Evolutionary conservation across 2,888 invertebrate genomes (phyloP).

Genomic region (Drosophila neonasuta): DNA sequence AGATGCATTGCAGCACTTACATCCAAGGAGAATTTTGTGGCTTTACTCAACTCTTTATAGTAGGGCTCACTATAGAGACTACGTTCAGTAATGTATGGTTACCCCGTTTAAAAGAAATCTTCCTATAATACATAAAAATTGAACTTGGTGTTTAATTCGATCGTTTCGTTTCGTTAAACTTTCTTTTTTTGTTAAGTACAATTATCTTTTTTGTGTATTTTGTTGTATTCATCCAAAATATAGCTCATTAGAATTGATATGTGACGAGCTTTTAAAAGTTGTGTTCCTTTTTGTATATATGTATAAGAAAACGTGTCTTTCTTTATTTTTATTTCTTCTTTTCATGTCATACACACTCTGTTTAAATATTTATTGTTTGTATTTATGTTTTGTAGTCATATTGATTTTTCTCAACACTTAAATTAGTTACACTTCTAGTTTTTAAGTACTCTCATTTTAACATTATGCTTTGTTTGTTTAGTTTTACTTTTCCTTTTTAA

Average conservation of each 20-base stretch:
- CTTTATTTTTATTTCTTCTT: conserved; percentile 34
- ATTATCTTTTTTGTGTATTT: conserved; percentile 22
- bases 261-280: conserved; percentile 68
- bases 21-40: conserved; percentile 36
- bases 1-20: background rate
- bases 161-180: conserved; percentile 45
- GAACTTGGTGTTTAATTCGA: conserved; percentile 63
- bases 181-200: conserved; percentile 22
- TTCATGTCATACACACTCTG: conserved; percentile 33
- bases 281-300: conserved; percentile 31
- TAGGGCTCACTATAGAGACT: conserved; percentile 10
- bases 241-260: conserved; percentile 74
- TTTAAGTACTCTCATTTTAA: conserved; percentile 16
- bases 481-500: conserved; percentile 41
- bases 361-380: conserved; percentile 50
- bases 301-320: conserved; percentile 52
- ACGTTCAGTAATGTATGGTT: conserved; percentile 7
- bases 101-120: conserved; percentile 44
- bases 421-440: conserved; percentile 49
- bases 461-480: conserved; percentile 40
- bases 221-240: conserved; percentile 47
- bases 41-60: conserved; percentile 64
- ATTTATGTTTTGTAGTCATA: conserved; percentile 17
- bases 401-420: conserved; percentile 60
- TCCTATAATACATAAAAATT: conserved; percentile 55